Percentiles rank a stretch among this genome's conserved stretches.
Conservation (phyloP, 2,797 vertebrate species). For the Anisognathus igniventris region DNA sequence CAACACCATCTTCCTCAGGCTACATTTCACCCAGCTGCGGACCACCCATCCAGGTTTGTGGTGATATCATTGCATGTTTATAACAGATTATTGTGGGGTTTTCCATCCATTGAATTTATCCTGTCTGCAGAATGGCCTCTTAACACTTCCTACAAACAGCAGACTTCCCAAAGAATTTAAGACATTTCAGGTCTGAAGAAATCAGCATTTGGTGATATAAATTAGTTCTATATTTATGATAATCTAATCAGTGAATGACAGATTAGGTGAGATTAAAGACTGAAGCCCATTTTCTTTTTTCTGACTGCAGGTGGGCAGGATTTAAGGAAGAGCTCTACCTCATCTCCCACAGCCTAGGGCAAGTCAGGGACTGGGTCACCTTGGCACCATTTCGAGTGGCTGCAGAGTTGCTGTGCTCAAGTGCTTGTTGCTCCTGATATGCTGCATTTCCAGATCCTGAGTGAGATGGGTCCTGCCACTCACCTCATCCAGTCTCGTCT, state of each 20-base stretch:
- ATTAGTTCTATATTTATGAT: neutral
- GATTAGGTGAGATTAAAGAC: neutral
- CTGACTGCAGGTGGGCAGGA: neutral
- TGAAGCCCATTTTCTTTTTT: neutral
- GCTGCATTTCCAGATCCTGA: neutral
- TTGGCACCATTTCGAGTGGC: neutral
- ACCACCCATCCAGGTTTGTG: neutral
- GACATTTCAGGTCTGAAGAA: neutral
- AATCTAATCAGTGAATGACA: neutral
- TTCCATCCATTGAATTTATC: neutral
- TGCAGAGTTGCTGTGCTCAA: neutral
- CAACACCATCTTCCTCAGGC: fast-evolving
- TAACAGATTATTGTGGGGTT: neutral
- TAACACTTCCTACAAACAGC: neutral
- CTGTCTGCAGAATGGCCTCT: neutral
- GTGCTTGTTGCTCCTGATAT: neutral
- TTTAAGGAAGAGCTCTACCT: neutral
- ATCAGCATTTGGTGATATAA: neutral
- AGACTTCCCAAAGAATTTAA: neutral
- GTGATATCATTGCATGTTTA: neutral
- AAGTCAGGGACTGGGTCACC: neutral
- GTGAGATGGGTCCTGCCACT: neutral
- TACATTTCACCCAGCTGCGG: neutral
- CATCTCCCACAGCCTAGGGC: neutral
- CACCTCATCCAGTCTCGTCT: neutral